phyloP scores from a whole-genome alignment of 64 coral and sea anemone genomes.

The Pocillopora damicornis region DNA sequence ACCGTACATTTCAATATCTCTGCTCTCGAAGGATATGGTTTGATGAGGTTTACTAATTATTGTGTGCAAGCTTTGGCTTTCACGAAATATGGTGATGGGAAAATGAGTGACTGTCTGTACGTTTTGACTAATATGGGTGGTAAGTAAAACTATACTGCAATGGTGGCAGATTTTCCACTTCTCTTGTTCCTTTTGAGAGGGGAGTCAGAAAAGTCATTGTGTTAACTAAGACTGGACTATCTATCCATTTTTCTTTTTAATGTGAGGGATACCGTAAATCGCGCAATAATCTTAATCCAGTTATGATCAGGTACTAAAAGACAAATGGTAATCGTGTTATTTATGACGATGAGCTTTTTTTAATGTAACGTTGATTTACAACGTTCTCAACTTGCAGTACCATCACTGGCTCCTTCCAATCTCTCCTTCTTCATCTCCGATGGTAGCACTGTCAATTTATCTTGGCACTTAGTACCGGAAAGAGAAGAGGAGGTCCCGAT shows the following conservation, averaged over 20 bases:
- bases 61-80: slow-evolving; percentile 10
- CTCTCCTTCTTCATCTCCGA: not conserved
- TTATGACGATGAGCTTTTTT: too few species aligned
- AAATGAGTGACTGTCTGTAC: not conserved
- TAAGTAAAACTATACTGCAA: not conserved
- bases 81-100: not conserved
- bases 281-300: too few species aligned
- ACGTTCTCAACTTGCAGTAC: slow-evolving; percentile 24
- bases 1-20: not conserved
- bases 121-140: not conserved
- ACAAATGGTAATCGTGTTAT: too few species aligned
- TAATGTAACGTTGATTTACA: not conserved
- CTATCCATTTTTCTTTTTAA: too few species aligned
- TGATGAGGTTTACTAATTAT: slow-evolving; percentile 10
- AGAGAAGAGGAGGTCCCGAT: not conserved
- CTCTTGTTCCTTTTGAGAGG: not conserved
- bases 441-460: not conserved
- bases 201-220: too few species aligned
- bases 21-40: not conserved
- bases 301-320: too few species aligned
- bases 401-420: not conserved
- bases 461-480: not conserved
- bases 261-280: too few species aligned
- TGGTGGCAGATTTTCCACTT: too few species aligned
- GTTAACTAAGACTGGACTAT: too few species aligned